Percentiles rank a stretch among this genome's conserved stretches.
These are phyloP conservation scores for Pedetes capensis DNA, from an alignment of 2,113 vertebrate species.

Conservation along the genomic window DNA sequence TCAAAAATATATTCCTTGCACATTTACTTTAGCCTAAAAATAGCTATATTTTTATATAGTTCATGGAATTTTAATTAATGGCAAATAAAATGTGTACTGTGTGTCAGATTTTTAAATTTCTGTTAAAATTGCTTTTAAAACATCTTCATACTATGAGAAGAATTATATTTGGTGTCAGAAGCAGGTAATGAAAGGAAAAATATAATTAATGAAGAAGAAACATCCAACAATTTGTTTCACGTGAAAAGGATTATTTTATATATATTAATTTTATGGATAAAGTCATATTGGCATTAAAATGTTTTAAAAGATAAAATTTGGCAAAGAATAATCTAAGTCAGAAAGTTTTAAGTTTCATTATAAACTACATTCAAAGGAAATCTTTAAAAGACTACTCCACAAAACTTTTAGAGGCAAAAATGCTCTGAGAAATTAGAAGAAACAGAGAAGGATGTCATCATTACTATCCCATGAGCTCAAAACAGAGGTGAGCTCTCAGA, in stretches of 20 bases:
- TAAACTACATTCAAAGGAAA: slow-evolving; percentile 9
- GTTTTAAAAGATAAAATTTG: slow-evolving; percentile 39
- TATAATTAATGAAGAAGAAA: not conserved
- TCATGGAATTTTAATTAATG: not conserved
- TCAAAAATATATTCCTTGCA: not conserved
- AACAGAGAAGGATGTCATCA: not conserved
- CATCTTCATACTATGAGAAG: not conserved
- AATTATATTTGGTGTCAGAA: not conserved
- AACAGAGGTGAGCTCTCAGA: not conserved
- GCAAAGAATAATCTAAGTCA: not conserved
- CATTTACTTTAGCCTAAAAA: slow-evolving; percentile 6
- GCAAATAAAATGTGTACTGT: not conserved
- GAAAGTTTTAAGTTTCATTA: not conserved
- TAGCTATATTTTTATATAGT: not conserved
- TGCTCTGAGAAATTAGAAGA: not conserved
- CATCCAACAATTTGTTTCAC: not conserved
- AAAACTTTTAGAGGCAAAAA: not conserved
- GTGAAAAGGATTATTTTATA: not conserved
- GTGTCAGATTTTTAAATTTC: not conserved
- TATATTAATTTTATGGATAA: not conserved
- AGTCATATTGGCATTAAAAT: not conserved
- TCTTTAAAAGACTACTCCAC: not conserved
- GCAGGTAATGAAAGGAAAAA: not conserved
- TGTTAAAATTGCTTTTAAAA: slow-evolving; percentile 15
- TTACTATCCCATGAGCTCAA: not conserved